Conservation (phyloP, 2,113 vertebrate species). For the Hippocampus abdominalis region DNA sequence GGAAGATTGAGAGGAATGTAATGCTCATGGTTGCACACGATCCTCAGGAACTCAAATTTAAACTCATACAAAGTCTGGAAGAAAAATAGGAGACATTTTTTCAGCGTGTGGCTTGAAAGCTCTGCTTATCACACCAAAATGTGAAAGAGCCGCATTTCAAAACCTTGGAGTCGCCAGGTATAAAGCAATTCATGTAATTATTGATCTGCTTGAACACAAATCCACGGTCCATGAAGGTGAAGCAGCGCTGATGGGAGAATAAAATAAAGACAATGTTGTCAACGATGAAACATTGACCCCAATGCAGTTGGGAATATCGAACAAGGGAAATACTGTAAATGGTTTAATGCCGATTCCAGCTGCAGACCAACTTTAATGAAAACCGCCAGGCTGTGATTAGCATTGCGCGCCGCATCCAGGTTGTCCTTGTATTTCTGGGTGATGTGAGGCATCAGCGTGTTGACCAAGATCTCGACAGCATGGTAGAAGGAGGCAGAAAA, state of each 20-base stretch:
- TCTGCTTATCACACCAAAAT: neutral
- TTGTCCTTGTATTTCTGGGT: slow-evolving; percentile 97
- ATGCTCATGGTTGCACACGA: slow-evolving; percentile 94
- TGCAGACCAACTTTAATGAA: slow-evolving; percentile 84
- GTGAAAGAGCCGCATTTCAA: slow-evolving; percentile 42
- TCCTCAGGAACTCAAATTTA: slow-evolving; percentile 96
- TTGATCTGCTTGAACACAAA: slow-evolving; percentile 98
- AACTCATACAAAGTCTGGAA: slow-evolving; percentile 92
- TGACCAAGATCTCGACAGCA: slow-evolving; percentile 88
- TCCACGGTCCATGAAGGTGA: slow-evolving; percentile 97
- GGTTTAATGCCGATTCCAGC: neutral
- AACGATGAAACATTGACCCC: neutral
- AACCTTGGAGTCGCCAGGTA: slow-evolving; percentile 94
- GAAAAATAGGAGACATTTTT: slow-evolving; percentile 8
- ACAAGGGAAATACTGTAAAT: neutral
- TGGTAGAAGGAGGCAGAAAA: slow-evolving; percentile 90
- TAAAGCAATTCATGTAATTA: slow-evolving; percentile 94
- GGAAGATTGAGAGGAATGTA: slow-evolving; percentile 95
- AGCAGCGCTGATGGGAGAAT: slow-evolving; percentile 79
- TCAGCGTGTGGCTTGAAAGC: neutral
- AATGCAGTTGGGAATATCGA: neutral
- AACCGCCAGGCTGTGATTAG: slow-evolving; percentile 92
- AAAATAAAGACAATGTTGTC: neutral
- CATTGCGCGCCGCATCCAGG: slow-evolving; percentile 90
- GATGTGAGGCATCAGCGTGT: slow-evolving; percentile 94